Base-by-base conservation (phyloP, 2,888 invertebrate species). In the Platerodrilus igneus region DNA sequence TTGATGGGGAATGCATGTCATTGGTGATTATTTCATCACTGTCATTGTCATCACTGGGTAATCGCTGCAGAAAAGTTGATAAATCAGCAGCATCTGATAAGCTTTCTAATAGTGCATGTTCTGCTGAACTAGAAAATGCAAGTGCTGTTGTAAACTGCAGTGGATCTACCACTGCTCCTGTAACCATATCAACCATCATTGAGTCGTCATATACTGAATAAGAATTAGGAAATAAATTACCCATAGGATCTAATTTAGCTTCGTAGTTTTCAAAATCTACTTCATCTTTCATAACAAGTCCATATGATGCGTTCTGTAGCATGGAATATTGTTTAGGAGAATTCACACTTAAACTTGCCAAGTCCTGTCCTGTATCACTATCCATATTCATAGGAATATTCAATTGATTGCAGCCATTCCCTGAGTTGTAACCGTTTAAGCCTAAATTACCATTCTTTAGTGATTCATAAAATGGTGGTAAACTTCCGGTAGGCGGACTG, bases 401-500 rank as follows among this genome's bases (percentile, higher is more conserved):
- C 8, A 85, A 76, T 33, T 84, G 76, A 23, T 82, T 71, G 63
- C 83, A 84, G 41, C 78, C 77, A 59, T 81, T 84, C 32, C 74
- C 71, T 3, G 75, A 60, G 59, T 83, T 83, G 58, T 79, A 86
- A 43, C 74, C 73, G 51, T 75, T 77, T 30, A 75, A 73, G 7
- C 79, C 76, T 50, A 79, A 81, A 58, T 84, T 86, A 8, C 87
- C 86, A 32, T 81, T 80, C 66, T 90, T 90, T 0, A 90, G 73
- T 6, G 86, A 86, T 68, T 89, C 89, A 64, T 89, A 89, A 60
- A 90, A 90, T 1, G 89, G 89, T n/a, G 90, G 90, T 44, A 90
- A 70, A 33, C 87, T 86, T 8, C 87, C 88, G 1, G 87, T 88
- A 2, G 89, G 89, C 33, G 89, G 89, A 55, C 88, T 89, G 53